Percentiles rank a stretch among this genome's conserved stretches.
These are phyloP conservation scores for Sorex araneus DNA, from an alignment of 2,113 vertebrate genomes.

Conservation along the genomic window DNA sequence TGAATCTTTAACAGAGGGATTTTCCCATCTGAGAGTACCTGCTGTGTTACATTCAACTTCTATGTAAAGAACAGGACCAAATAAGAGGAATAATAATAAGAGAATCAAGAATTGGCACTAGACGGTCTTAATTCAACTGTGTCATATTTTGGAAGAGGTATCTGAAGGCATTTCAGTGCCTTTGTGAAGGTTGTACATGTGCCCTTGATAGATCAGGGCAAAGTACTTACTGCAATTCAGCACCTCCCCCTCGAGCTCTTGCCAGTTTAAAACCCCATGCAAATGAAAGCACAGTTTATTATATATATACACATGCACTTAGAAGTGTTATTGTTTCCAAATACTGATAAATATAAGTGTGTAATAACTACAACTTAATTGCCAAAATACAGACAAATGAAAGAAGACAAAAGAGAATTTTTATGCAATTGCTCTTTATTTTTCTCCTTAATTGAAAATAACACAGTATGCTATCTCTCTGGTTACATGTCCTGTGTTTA, in stretches of 20 bases:
- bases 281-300: neutral
- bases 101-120: neutral
- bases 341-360: neutral
- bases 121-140: slow-evolving; percentile 33
- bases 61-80: slow-evolving; percentile 18
- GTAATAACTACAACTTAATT: neutral
- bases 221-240: neutral
- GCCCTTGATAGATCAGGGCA: accelerated
- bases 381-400: neutral
- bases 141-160: neutral
- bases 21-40: neutral
- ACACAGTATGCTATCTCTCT: neutral
- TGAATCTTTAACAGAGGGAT: neutral
- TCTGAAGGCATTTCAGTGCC: neutral
- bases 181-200: neutral
- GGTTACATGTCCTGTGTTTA: neutral
- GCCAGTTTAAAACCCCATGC: neutral
- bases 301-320: neutral
- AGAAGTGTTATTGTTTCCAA: slow-evolving; percentile 15
- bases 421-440: neutral
- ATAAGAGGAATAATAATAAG: neutral
- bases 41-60: neutral
- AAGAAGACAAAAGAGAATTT: neutral
- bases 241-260: accelerated
- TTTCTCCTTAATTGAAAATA: slow-evolving; percentile 52